Evolutionary conservation across 2,888 invertebrate species (phyloP).

Genomic region (Protonemura montana): DNA sequence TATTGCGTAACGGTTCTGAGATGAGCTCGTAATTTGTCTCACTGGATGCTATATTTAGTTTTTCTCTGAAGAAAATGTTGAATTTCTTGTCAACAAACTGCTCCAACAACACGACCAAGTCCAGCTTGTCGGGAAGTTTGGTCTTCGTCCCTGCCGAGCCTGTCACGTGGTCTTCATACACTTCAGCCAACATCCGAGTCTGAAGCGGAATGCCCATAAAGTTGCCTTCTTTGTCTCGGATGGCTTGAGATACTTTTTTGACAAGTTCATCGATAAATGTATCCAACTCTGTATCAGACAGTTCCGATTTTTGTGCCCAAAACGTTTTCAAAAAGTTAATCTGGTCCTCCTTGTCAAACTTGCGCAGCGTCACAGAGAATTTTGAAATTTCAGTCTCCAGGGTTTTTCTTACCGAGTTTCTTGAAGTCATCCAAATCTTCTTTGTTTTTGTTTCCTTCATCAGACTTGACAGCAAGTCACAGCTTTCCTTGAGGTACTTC

Average conservation of each 20-base stretch:
- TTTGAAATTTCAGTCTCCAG: neutral
- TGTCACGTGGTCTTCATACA: constrained; percentile 7
- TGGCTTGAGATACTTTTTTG: neutral
- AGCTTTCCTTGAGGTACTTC: neutral
- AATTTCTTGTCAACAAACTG: neutral
- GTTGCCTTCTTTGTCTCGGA: neutral
- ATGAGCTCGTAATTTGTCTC: neutral
- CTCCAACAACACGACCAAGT: neutral
- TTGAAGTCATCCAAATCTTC: neutral
- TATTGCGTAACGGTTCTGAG: neutral
- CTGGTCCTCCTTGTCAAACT: neutral
- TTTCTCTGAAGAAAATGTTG: neutral
- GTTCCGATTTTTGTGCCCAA: neutral
- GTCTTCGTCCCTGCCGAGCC: neutral
- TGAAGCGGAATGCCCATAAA: no score
- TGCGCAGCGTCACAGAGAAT: neutral
- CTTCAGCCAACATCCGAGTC: no score
- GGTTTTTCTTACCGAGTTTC: neutral
- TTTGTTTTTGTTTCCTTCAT: neutral
- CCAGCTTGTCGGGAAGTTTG: neutral
- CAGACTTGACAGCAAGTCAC: neutral
- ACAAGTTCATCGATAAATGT: neutral
- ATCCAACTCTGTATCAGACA: neutral
- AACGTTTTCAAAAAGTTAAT: neutral
- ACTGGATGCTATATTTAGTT: neutral